A percentile compares a stretch with the other conserved stretches of the same genome.
These are phyloP conservation scores for Drosophila sproati DNA, from an alignment of 1,140 invertebrate genomes.

Conservation along the genomic window DNA sequence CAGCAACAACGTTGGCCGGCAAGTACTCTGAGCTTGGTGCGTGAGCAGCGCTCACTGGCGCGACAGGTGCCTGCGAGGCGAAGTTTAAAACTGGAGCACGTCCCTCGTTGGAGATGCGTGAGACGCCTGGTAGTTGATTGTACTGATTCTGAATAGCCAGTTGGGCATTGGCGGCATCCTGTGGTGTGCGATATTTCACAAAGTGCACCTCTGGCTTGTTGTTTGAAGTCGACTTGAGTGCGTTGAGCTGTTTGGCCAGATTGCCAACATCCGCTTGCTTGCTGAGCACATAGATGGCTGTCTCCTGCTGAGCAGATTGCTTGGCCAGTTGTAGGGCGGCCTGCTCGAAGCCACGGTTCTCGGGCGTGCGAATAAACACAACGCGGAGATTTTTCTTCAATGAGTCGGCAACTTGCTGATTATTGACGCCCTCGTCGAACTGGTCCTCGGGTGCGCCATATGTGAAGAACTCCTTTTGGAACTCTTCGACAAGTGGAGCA, in stretches of 20 bases:
- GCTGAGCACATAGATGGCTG: constrained; percentile 93
- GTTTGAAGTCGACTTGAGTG: constrained; percentile 58
- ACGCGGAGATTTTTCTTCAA: constrained; percentile 93
- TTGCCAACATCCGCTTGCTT: constrained; percentile 86
- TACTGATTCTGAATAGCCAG: constrained; percentile 74
- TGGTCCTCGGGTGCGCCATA: constrained; percentile 76
- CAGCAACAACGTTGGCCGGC: constrained; percentile 58
- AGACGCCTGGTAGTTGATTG: constrained; percentile 65
- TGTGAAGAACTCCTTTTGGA: constrained; percentile 76
- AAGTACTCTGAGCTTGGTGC: constrained; percentile 54
- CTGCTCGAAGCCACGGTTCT: constrained; percentile 85
- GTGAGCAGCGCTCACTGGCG: background rate
- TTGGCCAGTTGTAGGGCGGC: constrained; percentile 88
- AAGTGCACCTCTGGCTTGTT: constrained; percentile 76
- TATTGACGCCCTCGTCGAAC: constrained; percentile 61
- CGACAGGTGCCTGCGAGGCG: constrained; percentile 45
- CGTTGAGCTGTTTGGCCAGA: constrained; percentile 68
- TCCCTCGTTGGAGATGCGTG: constrained; percentile 70
- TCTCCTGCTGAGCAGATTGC: constrained; percentile 84
- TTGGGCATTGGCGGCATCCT: constrained; percentile 73
- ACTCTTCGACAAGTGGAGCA: constrained; percentile 59
- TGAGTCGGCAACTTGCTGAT: constrained; percentile 74
- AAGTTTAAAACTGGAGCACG: constrained; percentile 74
- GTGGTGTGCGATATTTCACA: constrained; percentile 71
- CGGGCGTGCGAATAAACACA: constrained; percentile 93